Conservation (phyloP, 2,113 vertebrate species). For the Physeter macrocephalus region DNA sequence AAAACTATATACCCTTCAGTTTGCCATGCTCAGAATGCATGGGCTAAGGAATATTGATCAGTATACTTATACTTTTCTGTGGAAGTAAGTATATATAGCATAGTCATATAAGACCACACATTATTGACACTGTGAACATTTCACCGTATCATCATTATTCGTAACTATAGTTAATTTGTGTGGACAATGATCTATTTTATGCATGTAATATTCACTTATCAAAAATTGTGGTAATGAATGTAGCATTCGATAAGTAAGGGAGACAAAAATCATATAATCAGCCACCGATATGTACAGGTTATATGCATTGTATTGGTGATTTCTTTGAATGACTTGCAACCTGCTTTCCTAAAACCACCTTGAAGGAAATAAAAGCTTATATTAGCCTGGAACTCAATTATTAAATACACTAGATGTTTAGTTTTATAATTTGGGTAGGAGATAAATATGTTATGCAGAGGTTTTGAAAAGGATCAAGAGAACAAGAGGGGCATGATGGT, state of each 20-base stretch:
- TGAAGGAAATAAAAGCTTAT: neutral
- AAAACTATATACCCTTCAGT: neutral
- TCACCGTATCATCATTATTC: neutral
- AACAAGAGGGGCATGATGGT: neutral
- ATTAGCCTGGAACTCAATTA: neutral
- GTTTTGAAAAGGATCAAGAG: neutral
- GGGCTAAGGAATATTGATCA: neutral
- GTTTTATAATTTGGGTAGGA: neutral
- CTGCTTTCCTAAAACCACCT: neutral
- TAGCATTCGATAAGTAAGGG: neutral
- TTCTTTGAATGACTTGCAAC: neutral
- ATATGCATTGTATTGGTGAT: neutral
- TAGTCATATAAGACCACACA: neutral
- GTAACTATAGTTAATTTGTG: neutral
- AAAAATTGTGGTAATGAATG: neutral
- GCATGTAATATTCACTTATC: neutral
- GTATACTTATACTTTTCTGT: neutral
- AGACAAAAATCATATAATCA: neutral
- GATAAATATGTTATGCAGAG: neutral
- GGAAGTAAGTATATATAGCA: neutral
- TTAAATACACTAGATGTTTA: neutral
- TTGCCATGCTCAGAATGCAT: neutral
- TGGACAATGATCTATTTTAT: neutral
- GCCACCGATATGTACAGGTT: neutral
- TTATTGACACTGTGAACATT: neutral